These are phyloP conservation scores for Polyommatus icarus DNA, from an alignment of 2,888 invertebrate species.

Conservation along the genomic window DNA sequence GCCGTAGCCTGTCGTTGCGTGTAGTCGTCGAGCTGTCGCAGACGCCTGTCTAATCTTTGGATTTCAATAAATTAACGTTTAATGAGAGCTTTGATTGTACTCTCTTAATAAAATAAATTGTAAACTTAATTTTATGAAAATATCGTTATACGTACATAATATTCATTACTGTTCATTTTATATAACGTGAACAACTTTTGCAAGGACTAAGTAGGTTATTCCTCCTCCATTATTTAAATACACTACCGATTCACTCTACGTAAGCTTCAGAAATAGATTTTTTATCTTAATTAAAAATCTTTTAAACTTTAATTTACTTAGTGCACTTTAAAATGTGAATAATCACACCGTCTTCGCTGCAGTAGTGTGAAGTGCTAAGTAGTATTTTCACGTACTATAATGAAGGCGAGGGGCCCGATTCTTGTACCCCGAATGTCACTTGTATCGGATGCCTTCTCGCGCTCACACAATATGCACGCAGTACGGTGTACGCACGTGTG, in stretches of 20 bases:
- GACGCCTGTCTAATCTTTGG: too few species aligned
- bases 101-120: too few species aligned
- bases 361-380: not conserved
- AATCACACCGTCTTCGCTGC: not conserved
- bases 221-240: not conserved
- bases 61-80: too few species aligned
- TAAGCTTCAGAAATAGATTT: conserved; percentile 14
- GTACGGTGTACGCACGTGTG: not conserved
- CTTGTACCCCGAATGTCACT: too few species aligned
- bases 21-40: too few species aligned
- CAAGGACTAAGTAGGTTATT: not conserved
- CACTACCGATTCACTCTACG: not conserved
- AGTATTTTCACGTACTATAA: not conserved
- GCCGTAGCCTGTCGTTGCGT: too few species aligned
- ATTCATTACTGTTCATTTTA: not conserved
- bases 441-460: too few species aligned
- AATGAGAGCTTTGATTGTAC: too few species aligned
- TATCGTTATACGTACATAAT: not conserved
- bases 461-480: not conserved
- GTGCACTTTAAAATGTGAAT: conserved; percentile 12
- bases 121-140: too few species aligned
- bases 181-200: not conserved
- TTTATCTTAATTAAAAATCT: conserved; percentile 21
- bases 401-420: too few species aligned
- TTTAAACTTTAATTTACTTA: conserved; percentile 17